These are phyloP conservation scores for Loriculus beryllinus DNA, from an alignment of 2,797 vertebrate species.

Conservation along the genomic window DNA sequence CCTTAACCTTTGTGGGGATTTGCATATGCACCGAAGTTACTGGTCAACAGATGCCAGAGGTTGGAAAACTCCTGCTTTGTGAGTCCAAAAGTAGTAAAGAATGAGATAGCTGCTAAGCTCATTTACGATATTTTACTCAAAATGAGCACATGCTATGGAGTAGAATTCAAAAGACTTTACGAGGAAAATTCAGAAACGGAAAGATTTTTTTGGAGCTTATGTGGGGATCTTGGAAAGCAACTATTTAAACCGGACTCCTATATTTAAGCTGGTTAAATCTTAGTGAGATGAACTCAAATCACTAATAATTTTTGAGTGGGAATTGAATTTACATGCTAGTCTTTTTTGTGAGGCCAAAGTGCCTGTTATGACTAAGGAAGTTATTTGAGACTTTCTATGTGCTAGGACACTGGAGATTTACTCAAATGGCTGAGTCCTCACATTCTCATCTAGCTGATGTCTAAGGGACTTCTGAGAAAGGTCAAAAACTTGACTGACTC, in stretches of 20 bases:
- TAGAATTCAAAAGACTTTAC: neutral
- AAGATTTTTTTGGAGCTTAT: neutral
- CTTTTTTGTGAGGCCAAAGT: slow-evolving; percentile 14
- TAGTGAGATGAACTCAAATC: slow-evolving; percentile 4
- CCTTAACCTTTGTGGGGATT: neutral
- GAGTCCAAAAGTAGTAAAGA: neutral
- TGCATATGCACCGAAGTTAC: neutral
- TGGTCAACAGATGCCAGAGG: neutral
- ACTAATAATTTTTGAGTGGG: neutral
- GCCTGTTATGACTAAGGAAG: slow-evolving; percentile 29
- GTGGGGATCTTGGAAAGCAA: neutral
- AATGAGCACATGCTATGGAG: neutral
- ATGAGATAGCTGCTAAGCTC: neutral
- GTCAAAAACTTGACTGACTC: slow-evolving; percentile 8
- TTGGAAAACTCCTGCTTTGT: neutral
- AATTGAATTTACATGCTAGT: neutral
- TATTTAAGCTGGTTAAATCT: neutral
- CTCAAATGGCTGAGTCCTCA: slow-evolving; percentile 6
- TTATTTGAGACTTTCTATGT: slow-evolving; percentile 48
- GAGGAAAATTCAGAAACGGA: neutral
- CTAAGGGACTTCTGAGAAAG: slow-evolving; percentile 36
- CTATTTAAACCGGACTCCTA: neutral
- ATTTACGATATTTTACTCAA: neutral
- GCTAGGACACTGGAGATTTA: neutral
- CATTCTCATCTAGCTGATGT: slow-evolving; percentile 34